phyloP scores from a whole-genome alignment of 2,113 vertebrate species.

The Epinephelus fuscoguttatus region DNA sequence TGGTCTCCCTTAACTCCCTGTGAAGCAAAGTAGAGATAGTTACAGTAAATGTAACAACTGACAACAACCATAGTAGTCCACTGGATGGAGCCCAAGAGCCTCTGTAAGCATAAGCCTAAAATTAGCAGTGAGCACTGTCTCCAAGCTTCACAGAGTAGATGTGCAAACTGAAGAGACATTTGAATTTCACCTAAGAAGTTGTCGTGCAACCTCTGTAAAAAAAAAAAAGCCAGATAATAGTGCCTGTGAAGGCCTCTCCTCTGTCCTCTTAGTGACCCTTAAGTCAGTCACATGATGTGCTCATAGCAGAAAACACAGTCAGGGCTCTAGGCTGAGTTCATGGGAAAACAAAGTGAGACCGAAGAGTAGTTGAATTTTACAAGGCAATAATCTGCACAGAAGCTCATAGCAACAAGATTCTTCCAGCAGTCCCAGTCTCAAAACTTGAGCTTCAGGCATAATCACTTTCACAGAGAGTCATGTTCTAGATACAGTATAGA shows the following conservation, averaged over 20 bases:
- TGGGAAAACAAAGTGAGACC: constrained; percentile 45
- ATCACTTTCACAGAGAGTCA: constrained; percentile 19
- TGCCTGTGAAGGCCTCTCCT: neutral
- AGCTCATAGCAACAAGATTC: constrained; percentile 32
- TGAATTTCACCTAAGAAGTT: neutral
- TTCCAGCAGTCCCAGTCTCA: constrained; percentile 33
- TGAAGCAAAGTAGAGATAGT: constrained; percentile 43
- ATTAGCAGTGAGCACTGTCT: too few relatives aligned
- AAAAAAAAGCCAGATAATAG: neutral
- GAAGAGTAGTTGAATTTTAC: constrained; percentile 53
- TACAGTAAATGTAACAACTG: neutral
- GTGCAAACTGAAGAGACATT: neutral
- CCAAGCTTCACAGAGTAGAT: neutral
- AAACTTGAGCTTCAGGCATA: neutral
- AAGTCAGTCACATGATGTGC: constrained; percentile 1
- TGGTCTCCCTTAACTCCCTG: constrained; percentile 76
- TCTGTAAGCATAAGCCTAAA: too few relatives aligned
- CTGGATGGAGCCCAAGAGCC: constrained; percentile 50
- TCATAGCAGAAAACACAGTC: constrained; percentile 13
- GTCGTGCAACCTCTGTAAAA: neutral
- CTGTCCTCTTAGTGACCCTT: constrained; percentile 25
- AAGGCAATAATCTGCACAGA: constrained; percentile 52
- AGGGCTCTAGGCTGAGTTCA: constrained; percentile 38
- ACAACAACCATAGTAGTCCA: constrained; percentile 6
- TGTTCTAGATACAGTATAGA: neutral